Conservation (phyloP, 2,888 invertebrate species). For the Amphipoea oculea region DNA sequence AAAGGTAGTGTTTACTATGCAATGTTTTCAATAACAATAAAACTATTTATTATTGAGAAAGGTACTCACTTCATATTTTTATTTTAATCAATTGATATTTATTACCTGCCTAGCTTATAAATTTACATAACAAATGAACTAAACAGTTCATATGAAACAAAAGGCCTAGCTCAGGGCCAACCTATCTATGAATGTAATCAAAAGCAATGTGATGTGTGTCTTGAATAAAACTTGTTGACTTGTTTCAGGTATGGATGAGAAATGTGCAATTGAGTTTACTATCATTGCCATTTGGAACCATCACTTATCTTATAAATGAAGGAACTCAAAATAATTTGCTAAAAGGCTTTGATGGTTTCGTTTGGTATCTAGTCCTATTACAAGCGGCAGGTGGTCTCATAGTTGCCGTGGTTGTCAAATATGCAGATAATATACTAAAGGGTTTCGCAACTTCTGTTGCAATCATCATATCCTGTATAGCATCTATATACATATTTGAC, state of each 20-base stretch:
- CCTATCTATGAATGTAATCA: constrained; percentile 9
- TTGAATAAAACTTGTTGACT: constrained; percentile 46
- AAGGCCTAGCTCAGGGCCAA: constrained; percentile 28
- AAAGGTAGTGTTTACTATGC: neutral
- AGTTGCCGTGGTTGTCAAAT: constrained; percentile 99
- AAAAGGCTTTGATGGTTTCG: constrained; percentile 94
- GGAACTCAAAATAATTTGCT: constrained; percentile 92
- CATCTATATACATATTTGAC: constrained; percentile 97
- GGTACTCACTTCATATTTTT: neutral
- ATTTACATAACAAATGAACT: constrained; percentile 28
- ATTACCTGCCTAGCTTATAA: neutral
- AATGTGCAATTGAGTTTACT: constrained; percentile 98
- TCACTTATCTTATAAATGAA: constrained; percentile 94
- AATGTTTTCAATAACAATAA: constrained; percentile 9
- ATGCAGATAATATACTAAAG: constrained; percentile 99
- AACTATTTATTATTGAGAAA: constrained; percentile 16
- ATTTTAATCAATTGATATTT: neutral
- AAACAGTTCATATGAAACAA: constrained; percentile 17
- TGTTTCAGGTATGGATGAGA: constrained; percentile 95
- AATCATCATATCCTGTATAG: constrained; percentile 98
- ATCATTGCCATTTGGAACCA: constrained; percentile 96
- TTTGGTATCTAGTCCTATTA: constrained; percentile 96
- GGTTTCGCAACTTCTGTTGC: constrained; percentile 99
- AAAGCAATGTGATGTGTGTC: constrained; percentile 2
- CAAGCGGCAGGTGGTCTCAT: constrained; percentile 99